Base-by-base conservation (phyloP, 23 tunicate genomes). In the Halocynthia roretzi region DNA sequence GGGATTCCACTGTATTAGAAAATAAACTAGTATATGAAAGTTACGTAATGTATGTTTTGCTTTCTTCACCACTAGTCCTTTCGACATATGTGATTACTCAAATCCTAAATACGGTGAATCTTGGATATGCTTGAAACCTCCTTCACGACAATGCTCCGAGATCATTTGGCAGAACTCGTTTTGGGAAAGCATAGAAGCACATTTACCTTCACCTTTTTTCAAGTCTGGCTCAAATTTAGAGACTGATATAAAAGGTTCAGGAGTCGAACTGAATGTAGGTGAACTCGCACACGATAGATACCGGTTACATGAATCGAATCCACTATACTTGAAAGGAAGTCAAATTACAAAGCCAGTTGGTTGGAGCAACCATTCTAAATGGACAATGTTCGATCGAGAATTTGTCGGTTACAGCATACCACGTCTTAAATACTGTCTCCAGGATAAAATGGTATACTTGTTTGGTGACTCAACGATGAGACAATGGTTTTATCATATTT, bases 391-490 rank as follows among this genome's bases (percentile, higher is more conserved):
- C 9, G 21, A 22, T 7, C 61, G n/a, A 17, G 20, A 71, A 31
- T 61, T 62, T 44, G 18, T 49, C 61, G 8, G 19, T 18, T 22
- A 21, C 44, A 67, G 53, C 8, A 49, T 77, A 12, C 49, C 50
- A 10, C 56, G 62, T 40, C 9, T 66, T 8, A 19, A 70, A 7
- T 11, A 21, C 20, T 83, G 87, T 40, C 51, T 76, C 51, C 56
- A 61, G 9, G 67, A 80, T 56, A 85, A 85, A 66, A 22, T 56
- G 0, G 40, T 85, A 14, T 80, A 64, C 5, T 80, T 85, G 48
- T 22, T 85, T 9, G 90, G 84, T 10, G 90, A 85, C 66, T 85
- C 90, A 22, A 85, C 90, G 6, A 85, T 85, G 83, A 40, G 89
- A 53, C 83, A 84, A 52, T 77, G 62, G 56, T 78, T 62, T 62